Conservation (phyloP, 2,113 vertebrate genomes). For the Prietella phreatophila region DNA sequence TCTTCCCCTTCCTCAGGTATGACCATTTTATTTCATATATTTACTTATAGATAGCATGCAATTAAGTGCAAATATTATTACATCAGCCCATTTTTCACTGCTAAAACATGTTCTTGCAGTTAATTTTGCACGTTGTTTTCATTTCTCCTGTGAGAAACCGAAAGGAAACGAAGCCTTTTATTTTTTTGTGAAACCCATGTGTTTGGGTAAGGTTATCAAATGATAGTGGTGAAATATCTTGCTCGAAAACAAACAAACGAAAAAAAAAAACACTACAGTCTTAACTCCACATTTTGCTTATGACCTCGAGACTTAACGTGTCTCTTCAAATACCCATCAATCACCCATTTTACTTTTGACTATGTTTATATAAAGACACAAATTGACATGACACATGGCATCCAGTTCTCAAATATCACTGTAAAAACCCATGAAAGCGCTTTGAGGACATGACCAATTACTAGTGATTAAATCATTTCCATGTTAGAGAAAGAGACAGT, state of each 20-base stretch:
- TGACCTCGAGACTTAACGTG: conserved; percentile 75
- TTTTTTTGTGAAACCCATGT: background rate
- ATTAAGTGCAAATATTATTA: background rate
- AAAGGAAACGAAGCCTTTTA: background rate
- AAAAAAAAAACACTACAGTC: conserved; percentile 59
- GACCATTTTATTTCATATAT: conserved; percentile 20
- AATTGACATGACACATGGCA: conserved; percentile 48
- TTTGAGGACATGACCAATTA: conserved; percentile 61
- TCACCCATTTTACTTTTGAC: conserved; percentile 59
- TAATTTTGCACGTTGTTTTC: background rate
- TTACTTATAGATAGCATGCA: background rate
- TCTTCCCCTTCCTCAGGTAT: conserved; percentile 98
- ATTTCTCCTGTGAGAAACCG: background rate
- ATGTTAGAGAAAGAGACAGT: conserved; percentile 63
- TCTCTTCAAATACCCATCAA: conserved; percentile 83
- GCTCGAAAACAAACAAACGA: conserved; percentile 20
- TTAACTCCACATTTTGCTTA: conserved; percentile 76
- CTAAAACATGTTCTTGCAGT: background rate
- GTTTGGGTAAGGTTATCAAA: conserved; percentile 9
- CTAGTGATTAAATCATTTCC: conserved; percentile 70
- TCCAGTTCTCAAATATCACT: conserved; percentile 50
- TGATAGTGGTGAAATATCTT: conserved; percentile 24
- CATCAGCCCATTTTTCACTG: background rate
- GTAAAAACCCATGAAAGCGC: conserved; percentile 57
- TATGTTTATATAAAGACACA: conserved; percentile 38